Conservation (phyloP, 2,113 vertebrate genomes). For the Tapirus terrestris region DNA sequence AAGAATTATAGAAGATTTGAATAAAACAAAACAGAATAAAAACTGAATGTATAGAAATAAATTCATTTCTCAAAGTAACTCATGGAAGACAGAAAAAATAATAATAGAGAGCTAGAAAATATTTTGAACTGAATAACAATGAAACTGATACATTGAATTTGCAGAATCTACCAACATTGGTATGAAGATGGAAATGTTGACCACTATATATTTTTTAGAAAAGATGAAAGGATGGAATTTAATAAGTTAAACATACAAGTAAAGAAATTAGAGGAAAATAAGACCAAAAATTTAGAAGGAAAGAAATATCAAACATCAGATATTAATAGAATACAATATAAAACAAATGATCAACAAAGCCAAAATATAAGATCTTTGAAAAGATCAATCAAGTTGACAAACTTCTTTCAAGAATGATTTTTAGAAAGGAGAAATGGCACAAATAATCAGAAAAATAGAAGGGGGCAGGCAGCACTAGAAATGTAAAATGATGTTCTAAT, state of each 20-base stretch:
- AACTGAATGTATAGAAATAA: background rate
- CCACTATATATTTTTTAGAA: background rate
- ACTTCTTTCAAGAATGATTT: background rate
- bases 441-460: background rate
- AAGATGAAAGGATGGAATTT: background rate
- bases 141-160: background rate
- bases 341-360: background rate
- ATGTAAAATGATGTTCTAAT: background rate
- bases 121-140: background rate
- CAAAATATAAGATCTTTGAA: background rate
- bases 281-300: background rate
- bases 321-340: background rate
- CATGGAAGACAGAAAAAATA: background rate
- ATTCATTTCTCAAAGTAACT: background rate
- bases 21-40: background rate
- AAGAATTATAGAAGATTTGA: background rate
- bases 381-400: background rate
- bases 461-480: background rate
- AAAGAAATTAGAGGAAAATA: background rate
- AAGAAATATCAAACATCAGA: background rate
- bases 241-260: background rate
- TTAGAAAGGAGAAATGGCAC: background rate
- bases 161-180: background rate
- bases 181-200: background rate
- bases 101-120: background rate